Conservation (phyloP, 2,113 vertebrate genomes). For the Engystomops pustulosus region DNA sequence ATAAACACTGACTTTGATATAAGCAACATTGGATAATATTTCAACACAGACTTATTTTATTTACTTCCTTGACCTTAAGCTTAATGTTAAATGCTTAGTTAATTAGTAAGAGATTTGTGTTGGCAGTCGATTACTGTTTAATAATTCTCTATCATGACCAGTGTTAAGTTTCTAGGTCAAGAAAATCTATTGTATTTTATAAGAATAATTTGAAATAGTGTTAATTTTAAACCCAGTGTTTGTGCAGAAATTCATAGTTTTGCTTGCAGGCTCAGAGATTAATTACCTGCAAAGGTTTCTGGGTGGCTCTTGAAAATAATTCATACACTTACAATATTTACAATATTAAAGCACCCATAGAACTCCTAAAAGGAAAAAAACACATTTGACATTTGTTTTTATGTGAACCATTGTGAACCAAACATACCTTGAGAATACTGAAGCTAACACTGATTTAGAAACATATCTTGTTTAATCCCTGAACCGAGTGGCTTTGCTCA, state of each 20-base stretch:
- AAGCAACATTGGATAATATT: slow-evolving; percentile 41
- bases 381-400: no score
- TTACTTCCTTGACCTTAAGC: slow-evolving; percentile 50
- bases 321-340: no score
- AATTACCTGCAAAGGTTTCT: background rate
- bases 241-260: no score
- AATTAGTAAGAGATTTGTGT: slow-evolving; percentile 44
- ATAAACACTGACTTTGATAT: slow-evolving; percentile 40
- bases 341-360: background rate
- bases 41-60: slow-evolving; percentile 30
- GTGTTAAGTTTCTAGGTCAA: slow-evolving; percentile 38
- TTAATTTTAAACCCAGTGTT: background rate
- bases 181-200: background rate
- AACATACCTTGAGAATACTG: no score
- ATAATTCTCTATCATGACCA: slow-evolving; percentile 8
- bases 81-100: slow-evolving; percentile 28
- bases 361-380: no score
- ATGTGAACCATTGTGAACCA: no score
- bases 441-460: no score
- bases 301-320: background rate
- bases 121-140: background rate
- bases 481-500: no score
- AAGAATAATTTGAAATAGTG: background rate
- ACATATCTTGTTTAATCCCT: no score
- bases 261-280: background rate